These are phyloP conservation scores for Drosophila multiciliata DNA, from an alignment of 2,888 invertebrate species.

Conservation along the genomic window DNA sequence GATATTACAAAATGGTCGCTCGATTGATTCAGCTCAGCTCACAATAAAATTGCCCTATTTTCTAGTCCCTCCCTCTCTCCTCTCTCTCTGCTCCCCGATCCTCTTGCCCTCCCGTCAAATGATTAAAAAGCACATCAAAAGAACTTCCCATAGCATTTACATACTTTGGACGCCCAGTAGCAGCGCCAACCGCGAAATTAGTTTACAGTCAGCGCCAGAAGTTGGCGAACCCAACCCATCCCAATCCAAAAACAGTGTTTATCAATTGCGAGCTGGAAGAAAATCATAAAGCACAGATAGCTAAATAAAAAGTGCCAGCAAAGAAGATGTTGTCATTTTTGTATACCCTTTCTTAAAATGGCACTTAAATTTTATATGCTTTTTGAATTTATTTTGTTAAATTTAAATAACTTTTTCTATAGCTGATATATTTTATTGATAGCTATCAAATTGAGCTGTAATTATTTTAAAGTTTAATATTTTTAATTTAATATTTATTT, in stretches of 20 bases:
- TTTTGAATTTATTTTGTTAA: background rate
- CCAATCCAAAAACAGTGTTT: background rate
- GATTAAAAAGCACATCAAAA: constrained; percentile 40
- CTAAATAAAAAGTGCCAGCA: background rate
- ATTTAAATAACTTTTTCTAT: background rate
- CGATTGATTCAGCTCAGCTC: constrained; percentile 59
- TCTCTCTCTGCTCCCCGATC: background rate
- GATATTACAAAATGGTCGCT: constrained; percentile 72
- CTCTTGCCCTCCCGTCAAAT: background rate
- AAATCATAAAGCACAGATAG: background rate
- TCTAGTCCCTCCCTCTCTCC: background rate
- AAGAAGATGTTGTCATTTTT: background rate
- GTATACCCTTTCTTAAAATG: background rate
- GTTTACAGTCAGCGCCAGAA: constrained; percentile 31
- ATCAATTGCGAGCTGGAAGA: background rate
- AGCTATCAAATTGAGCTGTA: background rate
- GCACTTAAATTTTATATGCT: background rate
- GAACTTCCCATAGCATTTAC: constrained; percentile 24
- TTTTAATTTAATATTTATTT: background rate
- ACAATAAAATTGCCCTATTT: constrained; percentile 55
- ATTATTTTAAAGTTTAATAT: background rate
- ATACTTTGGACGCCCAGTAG: constrained; percentile 18
- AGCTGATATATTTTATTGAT: no score
- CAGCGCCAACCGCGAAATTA: constrained; percentile 24
- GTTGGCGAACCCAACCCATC: background rate